Evolutionary conservation across 2,797 vertebrate genomes (phyloP), one percentile per base, ranked within the genome.

Genomic region (Lepidocolaptes lacrymiger): DNA sequence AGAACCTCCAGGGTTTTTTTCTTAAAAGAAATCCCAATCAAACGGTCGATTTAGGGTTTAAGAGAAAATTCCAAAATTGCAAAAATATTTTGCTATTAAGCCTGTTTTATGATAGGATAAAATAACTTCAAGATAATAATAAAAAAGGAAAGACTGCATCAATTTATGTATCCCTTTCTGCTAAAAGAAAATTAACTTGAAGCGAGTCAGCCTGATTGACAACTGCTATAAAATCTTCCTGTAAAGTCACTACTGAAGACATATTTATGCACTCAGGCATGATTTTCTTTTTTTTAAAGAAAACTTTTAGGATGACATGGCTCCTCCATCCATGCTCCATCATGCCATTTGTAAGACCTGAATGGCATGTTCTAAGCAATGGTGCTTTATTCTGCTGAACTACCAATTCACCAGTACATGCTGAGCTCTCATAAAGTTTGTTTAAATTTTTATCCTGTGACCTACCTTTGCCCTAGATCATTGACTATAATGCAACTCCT

Each of bases 391-490:
- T 73, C 26, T 55, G 10, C 26, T 67, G 54, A 75, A 61, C 44
- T 14, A 41, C 28, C 92, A 1, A 20, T 89, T 80, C 62, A 76
- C n/a, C 7, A 37, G 20, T 48, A 49, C 66, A 79, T 39, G 23
- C 30, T 75, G 77, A 78, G 12, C 18, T 73, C 32, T 81, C 36
- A 7, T 52, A n/a, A 84, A 59, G 46, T 81, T 37, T 76, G 30
- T 88, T 95, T 85, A 78, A 95, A 94, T 85, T 82, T 61, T 96
- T 91, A 79, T 75, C 41, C 22, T 48, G 37, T 34, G 55, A 62
- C 61, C 77, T 79, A 75, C 56, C 34, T 93, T 97, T 78, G 55
- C 67, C 82, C n/a, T 80, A 89, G 74, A 58, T 86, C 67, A 90
- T 75, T 91, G 85, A 67, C 68, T 91, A 12, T 26, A 93, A 44